Conservation (phyloP, 2,888 invertebrate species). For the Cephus sareptanus region DNA sequence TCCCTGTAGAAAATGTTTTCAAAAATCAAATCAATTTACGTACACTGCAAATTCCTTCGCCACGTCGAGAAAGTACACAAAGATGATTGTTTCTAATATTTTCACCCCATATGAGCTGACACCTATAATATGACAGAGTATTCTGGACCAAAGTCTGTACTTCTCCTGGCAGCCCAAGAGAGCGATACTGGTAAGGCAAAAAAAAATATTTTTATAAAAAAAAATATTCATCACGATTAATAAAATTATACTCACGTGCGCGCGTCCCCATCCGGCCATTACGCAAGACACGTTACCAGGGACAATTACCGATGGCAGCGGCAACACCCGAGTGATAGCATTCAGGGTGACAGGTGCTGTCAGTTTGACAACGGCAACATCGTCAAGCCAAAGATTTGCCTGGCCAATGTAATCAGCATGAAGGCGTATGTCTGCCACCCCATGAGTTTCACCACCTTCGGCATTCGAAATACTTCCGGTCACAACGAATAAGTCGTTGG, state of each 20-base stretch:
- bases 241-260: conserved; percentile 11
- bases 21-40: not conserved
- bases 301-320: conserved; percentile 2
- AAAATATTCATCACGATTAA: not conserved
- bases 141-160: not conserved
- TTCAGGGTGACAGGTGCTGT: not conserved
- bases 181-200: not conserved
- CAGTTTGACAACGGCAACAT: not conserved
- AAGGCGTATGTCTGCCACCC: not conserved
- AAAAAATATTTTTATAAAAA: not conserved
- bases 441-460: conserved; percentile 6
- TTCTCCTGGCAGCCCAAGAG: not conserved
- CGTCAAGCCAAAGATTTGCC: not conserved
- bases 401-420: not conserved
- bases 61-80: not conserved
- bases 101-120: not conserved
- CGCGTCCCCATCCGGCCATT: conserved; percentile 16
- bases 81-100: not conserved
- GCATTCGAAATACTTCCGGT: conserved; percentile 2
- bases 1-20: not conserved
- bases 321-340: not conserved
- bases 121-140: not conserved
- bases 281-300: not conserved
- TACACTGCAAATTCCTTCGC: conserved; percentile 2
- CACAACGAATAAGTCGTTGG: not conserved